Evolutionary conservation across 2,888 invertebrate genomes (phyloP), one percentile per base, ranked within the genome.

Genomic region (Zonitis immaculata): DNA sequence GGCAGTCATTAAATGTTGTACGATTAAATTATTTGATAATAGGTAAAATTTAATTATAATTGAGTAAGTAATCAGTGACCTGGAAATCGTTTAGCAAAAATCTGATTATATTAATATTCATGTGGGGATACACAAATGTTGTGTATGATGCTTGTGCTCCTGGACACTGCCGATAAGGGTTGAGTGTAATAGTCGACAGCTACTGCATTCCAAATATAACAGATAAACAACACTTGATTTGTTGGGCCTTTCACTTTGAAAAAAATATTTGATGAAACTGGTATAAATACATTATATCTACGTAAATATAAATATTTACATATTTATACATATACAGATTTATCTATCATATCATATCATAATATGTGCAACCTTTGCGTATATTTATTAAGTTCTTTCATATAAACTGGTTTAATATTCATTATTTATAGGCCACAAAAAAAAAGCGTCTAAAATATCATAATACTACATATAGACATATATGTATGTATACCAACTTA

Each of bases 81-180:
- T 59, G 60, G 53, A 60, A 62, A 59, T 27, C 52, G 56, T 53
- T 51, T 54, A 51, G 54, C 58, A 59, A 62, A 62, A 60, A 62
- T 62, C 62, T 60, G 59, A 62, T 62, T 59, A 60, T 60, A 58
- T 60, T 60, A 60, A 60, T 62, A 62, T 62, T 62, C 62, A 62
- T 57, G 58, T 59, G 60, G 60, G 61, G 60, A 60, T 60, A 57
- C 59, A 57, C 59, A 60, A 62, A 62, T 60, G 59, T 57, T 61
- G 62, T 62, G 58, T 57, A 59, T 60, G 58, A 55, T 59, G 57
- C 57, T 50, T 55, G 59, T 51, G 61, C 56, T 59, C 51, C 61
- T 61, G 62, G 60, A 62, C 61, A 61, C 60, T 55, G 52, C 58
- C 61, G 60, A 62, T 62, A 62, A 61, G 61, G 56, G 51, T 52